phyloP scores from a whole-genome alignment of 2,888 invertebrate genomes.

The Kryphioiulus occultus region DNA sequence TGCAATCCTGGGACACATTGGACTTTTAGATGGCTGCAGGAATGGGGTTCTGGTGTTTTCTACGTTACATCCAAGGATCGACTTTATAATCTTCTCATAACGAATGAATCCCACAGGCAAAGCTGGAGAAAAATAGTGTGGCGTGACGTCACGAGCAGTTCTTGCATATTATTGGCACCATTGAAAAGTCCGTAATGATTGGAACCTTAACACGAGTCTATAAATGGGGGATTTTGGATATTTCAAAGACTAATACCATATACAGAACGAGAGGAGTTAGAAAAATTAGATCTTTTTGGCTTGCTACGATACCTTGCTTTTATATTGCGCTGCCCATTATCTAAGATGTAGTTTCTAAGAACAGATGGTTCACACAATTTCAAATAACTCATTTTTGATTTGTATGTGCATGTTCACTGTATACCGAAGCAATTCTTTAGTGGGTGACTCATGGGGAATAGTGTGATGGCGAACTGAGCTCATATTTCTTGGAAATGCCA shows the following conservation, averaged over 20 bases:
- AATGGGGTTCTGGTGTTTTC: constrained; percentile 4
- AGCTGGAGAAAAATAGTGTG: not conserved
- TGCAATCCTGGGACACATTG: constrained; percentile 25
- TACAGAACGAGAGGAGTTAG: not conserved
- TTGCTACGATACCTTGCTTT: not conserved
- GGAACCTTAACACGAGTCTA: not conserved
- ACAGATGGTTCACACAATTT: not conserved
- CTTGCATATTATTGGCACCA: not conserved
- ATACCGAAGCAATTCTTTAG: not conserved
- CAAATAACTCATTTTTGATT: not conserved
- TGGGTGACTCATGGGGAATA: not conserved
- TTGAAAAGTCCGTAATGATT: not conserved
- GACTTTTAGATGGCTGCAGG: not conserved
- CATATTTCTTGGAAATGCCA: not conserved
- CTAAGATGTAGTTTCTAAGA: not conserved
- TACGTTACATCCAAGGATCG: not conserved
- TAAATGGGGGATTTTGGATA: not conserved
- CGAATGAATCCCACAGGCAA: constrained; percentile 6
- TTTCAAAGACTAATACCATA: not conserved
- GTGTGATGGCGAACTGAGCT: not conserved
- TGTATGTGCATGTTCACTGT: not conserved
- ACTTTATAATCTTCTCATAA: constrained; percentile 3
- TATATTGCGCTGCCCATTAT: not conserved
- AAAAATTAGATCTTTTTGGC: not conserved
- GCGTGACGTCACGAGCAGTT: not conserved